Conservation (phyloP, 35 echinoderm and acorn worm species). For the Antedon bifida region DNA sequence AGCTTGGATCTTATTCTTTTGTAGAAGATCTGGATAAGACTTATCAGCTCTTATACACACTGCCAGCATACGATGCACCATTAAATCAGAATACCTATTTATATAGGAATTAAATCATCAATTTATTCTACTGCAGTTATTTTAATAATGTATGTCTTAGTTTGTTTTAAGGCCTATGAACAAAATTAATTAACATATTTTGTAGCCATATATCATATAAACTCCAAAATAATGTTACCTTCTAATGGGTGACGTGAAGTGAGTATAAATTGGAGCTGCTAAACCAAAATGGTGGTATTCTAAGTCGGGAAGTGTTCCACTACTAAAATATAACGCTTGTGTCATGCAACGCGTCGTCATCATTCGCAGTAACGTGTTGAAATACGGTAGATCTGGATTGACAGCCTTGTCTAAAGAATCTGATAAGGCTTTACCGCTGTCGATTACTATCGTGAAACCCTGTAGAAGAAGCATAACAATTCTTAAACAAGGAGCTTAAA, state of each 20-base stretch:
- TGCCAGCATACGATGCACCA: conserved; percentile 82
- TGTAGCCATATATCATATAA: neutral
- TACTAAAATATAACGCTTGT: conserved; percentile 84
- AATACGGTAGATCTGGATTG: conserved; percentile 49
- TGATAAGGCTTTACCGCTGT: conserved; percentile 64
- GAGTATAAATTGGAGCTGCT: conserved; percentile 94
- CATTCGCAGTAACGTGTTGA: conserved; percentile 84
- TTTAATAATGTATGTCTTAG: too few species aligned
- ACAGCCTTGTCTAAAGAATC: conserved; percentile 68
- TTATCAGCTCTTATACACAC: conserved; percentile 61
- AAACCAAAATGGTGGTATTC: conserved; percentile 88
- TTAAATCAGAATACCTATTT: conserved; percentile 77
- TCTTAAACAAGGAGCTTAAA: neutral
- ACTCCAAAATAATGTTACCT: conserved; percentile 30
- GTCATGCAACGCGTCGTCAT: conserved; percentile 97
- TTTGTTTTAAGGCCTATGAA: too few species aligned
- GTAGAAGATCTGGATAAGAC: conserved; percentile 54
- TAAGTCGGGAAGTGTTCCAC: conserved; percentile 62
- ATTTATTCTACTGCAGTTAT: too few species aligned
- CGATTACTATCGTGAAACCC: conserved; percentile 66
- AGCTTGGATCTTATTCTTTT: conserved; percentile 50
- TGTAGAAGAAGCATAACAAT: neutral
- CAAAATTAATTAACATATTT: too few species aligned
- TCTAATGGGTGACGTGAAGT: conserved; percentile 97
- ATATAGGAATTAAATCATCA: too few species aligned